A percentile compares a stretch with the other conserved stretches of the same genome.
Conservation (phyloP, 2,113 vertebrate species). For the Ifrita kowaldi region DNA sequence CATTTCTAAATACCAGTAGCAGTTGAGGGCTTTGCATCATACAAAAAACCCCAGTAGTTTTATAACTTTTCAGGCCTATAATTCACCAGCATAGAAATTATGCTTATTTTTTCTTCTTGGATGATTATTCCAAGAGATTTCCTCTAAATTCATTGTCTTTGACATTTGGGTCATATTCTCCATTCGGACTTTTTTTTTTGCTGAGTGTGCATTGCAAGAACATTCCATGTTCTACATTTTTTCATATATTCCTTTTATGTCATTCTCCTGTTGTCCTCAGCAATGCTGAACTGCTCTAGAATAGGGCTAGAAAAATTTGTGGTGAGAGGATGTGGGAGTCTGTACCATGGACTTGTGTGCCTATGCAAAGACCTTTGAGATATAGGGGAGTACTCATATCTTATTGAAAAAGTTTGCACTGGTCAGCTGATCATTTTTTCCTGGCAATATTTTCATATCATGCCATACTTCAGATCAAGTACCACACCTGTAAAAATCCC, state of each 20-base stretch:
- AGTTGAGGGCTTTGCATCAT: not conserved
- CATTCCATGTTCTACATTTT: not conserved
- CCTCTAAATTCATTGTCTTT: not conserved
- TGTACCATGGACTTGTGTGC: not conserved
- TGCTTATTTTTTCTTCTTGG: not conserved
- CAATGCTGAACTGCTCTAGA: not conserved
- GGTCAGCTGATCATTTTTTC: not conserved
- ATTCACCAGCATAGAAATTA: not conserved
- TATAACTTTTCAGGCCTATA: not conserved
- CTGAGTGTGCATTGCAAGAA: not conserved
- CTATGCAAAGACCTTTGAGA: not conserved
- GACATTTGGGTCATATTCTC: not conserved
- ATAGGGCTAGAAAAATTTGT: not conserved
- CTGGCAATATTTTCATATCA: not conserved
- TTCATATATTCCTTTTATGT: not conserved
- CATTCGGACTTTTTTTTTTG: not conserved
- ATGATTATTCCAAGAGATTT: not conserved
- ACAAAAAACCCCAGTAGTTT: not conserved
- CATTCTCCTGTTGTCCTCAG: not conserved
- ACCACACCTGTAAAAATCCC: not conserved
- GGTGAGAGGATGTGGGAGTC: not conserved
- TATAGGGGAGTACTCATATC: not conserved
- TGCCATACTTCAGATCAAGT: not conserved
- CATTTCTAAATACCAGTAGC: not conserved
- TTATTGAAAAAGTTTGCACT: not conserved